Evolutionary conservation across 2,113 vertebrate species (phyloP).

Genomic region (Microcebus ravelobensis): DNA sequence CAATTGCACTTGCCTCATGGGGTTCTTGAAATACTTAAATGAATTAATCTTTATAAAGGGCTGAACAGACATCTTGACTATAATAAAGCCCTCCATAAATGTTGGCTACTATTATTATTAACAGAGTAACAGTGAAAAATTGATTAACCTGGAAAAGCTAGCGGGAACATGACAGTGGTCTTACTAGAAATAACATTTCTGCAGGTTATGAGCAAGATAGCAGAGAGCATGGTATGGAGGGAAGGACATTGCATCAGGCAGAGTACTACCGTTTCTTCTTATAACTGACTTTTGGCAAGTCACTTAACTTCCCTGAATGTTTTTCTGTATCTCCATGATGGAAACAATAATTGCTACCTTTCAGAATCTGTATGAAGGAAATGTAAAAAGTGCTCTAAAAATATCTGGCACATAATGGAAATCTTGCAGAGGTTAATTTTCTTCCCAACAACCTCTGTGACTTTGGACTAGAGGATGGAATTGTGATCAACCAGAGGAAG

Average conservation of each 20-base stretch:
- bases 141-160: background rate
- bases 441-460: background rate
- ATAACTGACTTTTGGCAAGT: slow-evolving; percentile 28
- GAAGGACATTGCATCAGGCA: background rate
- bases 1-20: background rate
- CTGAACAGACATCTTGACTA: background rate
- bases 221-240: background rate
- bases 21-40: background rate
- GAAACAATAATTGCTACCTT: slow-evolving; percentile 38
- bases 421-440: background rate
- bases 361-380: slow-evolving; percentile 20
- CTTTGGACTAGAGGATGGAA: background rate
- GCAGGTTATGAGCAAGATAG: background rate
- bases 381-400: background rate
- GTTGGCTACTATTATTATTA: background rate
- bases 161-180: background rate
- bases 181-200: background rate
- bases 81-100: background rate
- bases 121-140: background rate
- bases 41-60: background rate
- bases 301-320: background rate
- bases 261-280: background rate
- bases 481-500: slow-evolving; percentile 31
- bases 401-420: background rate
- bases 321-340: background rate